These are phyloP conservation scores for Hermaeophaga mercurialis DNA, from an alignment of 2,888 invertebrate species.

Conservation along the genomic window DNA sequence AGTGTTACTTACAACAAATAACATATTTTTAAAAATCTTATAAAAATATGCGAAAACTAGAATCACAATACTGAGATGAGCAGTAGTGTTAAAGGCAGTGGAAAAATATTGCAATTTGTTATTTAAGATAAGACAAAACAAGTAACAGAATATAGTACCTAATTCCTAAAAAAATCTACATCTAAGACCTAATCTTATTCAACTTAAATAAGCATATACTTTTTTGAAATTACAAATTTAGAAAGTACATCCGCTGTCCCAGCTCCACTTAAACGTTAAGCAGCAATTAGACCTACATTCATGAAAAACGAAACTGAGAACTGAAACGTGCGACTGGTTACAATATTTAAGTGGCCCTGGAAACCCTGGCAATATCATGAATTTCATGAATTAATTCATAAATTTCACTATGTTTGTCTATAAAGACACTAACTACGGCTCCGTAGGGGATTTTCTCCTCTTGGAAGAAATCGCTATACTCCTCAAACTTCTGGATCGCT, in stretches of 20 bases:
- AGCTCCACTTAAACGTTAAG: no score
- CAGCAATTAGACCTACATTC: no score
- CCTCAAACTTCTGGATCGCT: conserved; percentile 77
- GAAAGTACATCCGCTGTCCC: no score
- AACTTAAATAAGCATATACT: no score
- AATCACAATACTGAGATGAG: conserved; percentile 44
- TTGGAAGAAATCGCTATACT: conserved; percentile 64
- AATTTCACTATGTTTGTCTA: conserved; percentile 5
- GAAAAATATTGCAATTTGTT: conserved; percentile 39
- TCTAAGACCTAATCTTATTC: no score
- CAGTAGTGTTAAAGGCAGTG: conserved; percentile 41
- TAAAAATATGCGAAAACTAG: conserved; percentile 8
- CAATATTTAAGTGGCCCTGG: no score
- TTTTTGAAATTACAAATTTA: no score
- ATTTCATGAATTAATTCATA: not conserved
- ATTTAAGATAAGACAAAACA: conserved; percentile 12
- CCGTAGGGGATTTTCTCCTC: conserved; percentile 45
- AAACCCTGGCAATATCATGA: no score
- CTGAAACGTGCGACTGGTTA: no score
- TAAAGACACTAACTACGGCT: conserved; percentile 27
- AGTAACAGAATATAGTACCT: not conserved
- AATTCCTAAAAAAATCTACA: no score
- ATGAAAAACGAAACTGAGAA: no score
- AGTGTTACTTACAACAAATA: no score
- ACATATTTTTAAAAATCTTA: conserved; percentile 1